These are phyloP conservation scores for Rhogogaster chlorosoma DNA, from an alignment of 2,888 invertebrate species.

Conservation along the genomic window DNA sequence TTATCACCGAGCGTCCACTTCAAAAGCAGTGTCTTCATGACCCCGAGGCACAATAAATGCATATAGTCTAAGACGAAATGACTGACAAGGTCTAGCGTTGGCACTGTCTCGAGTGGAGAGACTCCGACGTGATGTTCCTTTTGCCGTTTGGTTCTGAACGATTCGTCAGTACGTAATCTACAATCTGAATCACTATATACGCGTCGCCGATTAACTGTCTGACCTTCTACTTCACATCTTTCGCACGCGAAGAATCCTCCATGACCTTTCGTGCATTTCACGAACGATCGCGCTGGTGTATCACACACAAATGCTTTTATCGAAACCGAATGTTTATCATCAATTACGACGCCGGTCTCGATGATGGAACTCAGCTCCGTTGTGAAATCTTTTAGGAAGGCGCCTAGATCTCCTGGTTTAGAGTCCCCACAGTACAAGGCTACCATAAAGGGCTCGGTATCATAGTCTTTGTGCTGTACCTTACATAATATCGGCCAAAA, in stretches of 20 bases:
- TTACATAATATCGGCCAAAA: not conserved
- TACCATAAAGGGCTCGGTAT: slow-evolving; percentile 39
- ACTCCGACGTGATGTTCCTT: slow-evolving; percentile 52
- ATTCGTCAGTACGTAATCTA: not conserved
- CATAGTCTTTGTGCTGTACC: not conserved
- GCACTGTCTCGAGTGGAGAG: slow-evolving; percentile 40
- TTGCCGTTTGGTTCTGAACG: not conserved
- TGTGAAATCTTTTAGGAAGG: slow-evolving; percentile 50
- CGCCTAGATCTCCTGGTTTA: slow-evolving; percentile 40
- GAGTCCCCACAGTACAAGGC: slow-evolving; percentile 50
- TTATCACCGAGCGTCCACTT: slow-evolving; percentile 38
- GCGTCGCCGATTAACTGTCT: not conserved
- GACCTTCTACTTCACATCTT: slow-evolving; percentile 31
- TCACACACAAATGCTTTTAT: slow-evolving; percentile 24
- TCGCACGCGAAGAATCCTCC: slow-evolving; percentile 17
- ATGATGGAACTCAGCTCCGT: slow-evolving; percentile 26
- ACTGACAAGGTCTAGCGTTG: slow-evolving; percentile 3
- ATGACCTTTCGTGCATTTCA: slow-evolving; percentile 15
- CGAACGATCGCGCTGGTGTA: not conserved
- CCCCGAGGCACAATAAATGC: slow-evolving; percentile 49
- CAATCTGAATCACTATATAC: not conserved
- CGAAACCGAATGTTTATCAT: not conserved
- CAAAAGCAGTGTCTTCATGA: slow-evolving; percentile 46
- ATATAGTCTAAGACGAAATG: slow-evolving; percentile 49
- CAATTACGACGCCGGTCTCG: slow-evolving; percentile 49